phyloP scores from a whole-genome alignment of 2,113 vertebrate species.

The Heptranchias perlo region DNA sequence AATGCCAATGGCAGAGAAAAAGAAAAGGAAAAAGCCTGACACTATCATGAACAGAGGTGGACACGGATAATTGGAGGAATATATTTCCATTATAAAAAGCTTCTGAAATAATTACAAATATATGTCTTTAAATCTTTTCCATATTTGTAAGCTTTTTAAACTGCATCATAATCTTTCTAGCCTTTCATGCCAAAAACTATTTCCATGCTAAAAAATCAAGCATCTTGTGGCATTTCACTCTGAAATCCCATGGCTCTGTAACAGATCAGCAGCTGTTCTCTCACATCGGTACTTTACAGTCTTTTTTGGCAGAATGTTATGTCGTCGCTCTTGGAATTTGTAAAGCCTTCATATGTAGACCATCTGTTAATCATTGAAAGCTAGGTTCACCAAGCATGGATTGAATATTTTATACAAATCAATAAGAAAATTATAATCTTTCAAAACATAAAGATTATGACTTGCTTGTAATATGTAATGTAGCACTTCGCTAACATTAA shows the following conservation, averaged over 20 bases:
- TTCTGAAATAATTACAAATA: conserved; percentile 19
- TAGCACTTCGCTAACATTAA: too few species aligned
- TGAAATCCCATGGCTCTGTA: not conserved
- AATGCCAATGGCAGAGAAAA: not conserved
- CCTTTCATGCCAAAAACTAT: not conserved
- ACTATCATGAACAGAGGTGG: not conserved
- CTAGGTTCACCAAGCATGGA: not conserved
- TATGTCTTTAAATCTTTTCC: not conserved
- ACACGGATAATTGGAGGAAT: not conserved
- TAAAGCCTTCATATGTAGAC: not conserved
- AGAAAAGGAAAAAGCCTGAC: not conserved
- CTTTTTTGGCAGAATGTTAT: not conserved
- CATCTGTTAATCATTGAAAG: not conserved
- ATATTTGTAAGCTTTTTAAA: conserved; percentile 16
- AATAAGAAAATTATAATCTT: not conserved
- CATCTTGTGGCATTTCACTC: not conserved
- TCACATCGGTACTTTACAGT: not conserved
- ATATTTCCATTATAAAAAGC: not conserved
- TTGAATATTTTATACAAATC: not conserved
- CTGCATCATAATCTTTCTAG: not conserved
- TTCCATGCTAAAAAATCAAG: not conserved
- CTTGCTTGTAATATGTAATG: too few species aligned
- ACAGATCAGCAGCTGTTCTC: conserved; percentile 17
- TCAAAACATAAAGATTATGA: not conserved
- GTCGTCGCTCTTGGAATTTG: not conserved